Base-by-base conservation (phyloP, 2,113 vertebrate genomes). In the Amblyopsis rosae region DNA sequence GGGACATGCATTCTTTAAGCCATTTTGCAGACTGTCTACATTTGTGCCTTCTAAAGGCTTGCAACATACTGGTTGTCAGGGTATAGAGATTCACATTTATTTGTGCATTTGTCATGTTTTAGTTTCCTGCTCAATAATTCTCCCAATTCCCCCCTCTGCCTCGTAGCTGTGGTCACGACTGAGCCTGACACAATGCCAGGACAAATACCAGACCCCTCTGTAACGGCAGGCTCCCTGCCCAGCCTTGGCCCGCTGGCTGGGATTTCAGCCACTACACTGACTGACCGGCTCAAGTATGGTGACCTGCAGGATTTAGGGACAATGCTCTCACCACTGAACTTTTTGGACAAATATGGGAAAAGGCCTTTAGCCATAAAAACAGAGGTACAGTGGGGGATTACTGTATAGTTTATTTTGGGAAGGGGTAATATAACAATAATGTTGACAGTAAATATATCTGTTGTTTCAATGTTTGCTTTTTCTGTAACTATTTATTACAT, bases 131-230 rank as follows among this genome's bases (percentile, higher is more conserved):
- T 87, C 33, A 81, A 12, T 48, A 3, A 47, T 62, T 75, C 64
- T 77, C 62, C 67, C 12, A 11, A 79, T 76, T 70, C 67, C 26
- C 64, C 60, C 35, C 69, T 72, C 77, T 69, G 62, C 53, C n/a
- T 73, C 15, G n/a, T 73, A 93, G 92, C 89, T 90, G 89, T 82
- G 90, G 89, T 91, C 79, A 79, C 84, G 78, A 74, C 87, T 63
- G 78, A 86, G 86, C 73, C 89, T 95, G 94, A 94, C 93, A 92
- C 95, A 94, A 98, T 98, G 96, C 96, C 96, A 86, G 96, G 96
- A 89, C 96, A 95, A 94, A 96, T 98, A 84, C 96, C 96, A 12
- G 96, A 98, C 90, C 95, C 96, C 81, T 95, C 95, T 0, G 91
- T 98, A 92, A 95, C 96, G 19, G 94, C 96, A 0, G 96, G 95